Evolutionary conservation across 2,113 vertebrate species (phyloP), one percentile per base, ranked within the genome.

Genomic region (Periophthalmus modestus): DNA sequence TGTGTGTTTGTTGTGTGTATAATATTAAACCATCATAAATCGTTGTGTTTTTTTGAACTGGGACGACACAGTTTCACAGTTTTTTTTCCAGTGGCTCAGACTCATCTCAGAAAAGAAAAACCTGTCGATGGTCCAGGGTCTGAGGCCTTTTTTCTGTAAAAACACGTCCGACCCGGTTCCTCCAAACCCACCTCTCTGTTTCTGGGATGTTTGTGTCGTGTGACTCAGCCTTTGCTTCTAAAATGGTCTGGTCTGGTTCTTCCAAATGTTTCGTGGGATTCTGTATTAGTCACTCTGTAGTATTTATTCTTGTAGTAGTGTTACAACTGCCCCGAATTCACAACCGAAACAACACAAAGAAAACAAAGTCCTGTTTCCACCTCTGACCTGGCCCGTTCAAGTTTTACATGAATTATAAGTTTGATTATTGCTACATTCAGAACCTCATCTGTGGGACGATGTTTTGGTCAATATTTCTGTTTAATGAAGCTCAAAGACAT

Each of bases 221-320:
- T 82, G 80, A 84, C 67, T 80, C 80, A 80, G 39, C 70, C 71
- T 71, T 80, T 39, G 71, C 66, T 81, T 46, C 71, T 76, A 69
- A 79, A 79, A 75, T 68, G 69, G 65, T 54, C 23, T 1, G 73
- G 28, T 28, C 28, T 28, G 28, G 28, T 68, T 62, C 69, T 77
- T 84, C 66, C 73, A 72, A 84, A 75, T 82, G 77, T 87, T 82
- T 75, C 13, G 67, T 75, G 74, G 74, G 72, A 79, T 75, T 79
- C 68, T 55, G 70, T 59, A 80, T 82, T 79, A 85, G 80, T 87
- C 82, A 82, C 72, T 34, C 59, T 58, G 79, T 82, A 70, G 58
- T 73, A 55, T 72, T 78, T 78, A 71, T 87, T 77, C 71, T 84
- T 54, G 79, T 79, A 70, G 46, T 73, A 55, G 80, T 78, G 74